phyloP scores from a whole-genome alignment of 2,797 vertebrate species.

The Xenopus petersii region DNA sequence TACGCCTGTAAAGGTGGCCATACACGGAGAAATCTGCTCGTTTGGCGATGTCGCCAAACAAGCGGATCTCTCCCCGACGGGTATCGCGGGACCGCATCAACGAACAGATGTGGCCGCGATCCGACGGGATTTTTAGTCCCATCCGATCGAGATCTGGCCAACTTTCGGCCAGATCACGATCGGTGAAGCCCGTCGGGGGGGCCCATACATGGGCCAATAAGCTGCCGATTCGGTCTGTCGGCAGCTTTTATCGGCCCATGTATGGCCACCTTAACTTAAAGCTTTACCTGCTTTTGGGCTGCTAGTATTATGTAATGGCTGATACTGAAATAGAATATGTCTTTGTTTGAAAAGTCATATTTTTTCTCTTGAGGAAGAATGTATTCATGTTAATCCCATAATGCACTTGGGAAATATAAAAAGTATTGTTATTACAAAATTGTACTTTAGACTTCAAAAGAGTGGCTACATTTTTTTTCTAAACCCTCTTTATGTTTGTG shows the following conservation, averaged over 20 bases:
- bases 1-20: neutral
- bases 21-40: too few species aligned
- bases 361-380: slow-evolving; percentile 76
- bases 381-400: slow-evolving; percentile 59
- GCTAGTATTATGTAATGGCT: slow-evolving; percentile 49
- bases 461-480: slow-evolving; percentile 49
- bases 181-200: too few species aligned
- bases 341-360: slow-evolving; percentile 59
- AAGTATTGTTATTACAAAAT: slow-evolving; percentile 72
- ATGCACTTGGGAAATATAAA: slow-evolving; percentile 65
- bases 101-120: too few species aligned
- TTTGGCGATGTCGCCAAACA: too few species aligned
- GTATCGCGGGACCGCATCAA: too few species aligned
- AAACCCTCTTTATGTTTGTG: neutral
- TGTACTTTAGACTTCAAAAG: slow-evolving; percentile 75
- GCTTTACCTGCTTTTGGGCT: slow-evolving; percentile 57
- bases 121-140: too few species aligned
- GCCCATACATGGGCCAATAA: too few species aligned
- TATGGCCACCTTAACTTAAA: neutral
- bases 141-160: too few species aligned
- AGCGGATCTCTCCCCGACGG: too few species aligned
- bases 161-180: too few species aligned
- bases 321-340: slow-evolving; percentile 53
- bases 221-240: too few species aligned
- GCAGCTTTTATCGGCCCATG: too few species aligned